Conservation (phyloP, 2,113 vertebrate species). For the Aptenodytes patagonicus region DNA sequence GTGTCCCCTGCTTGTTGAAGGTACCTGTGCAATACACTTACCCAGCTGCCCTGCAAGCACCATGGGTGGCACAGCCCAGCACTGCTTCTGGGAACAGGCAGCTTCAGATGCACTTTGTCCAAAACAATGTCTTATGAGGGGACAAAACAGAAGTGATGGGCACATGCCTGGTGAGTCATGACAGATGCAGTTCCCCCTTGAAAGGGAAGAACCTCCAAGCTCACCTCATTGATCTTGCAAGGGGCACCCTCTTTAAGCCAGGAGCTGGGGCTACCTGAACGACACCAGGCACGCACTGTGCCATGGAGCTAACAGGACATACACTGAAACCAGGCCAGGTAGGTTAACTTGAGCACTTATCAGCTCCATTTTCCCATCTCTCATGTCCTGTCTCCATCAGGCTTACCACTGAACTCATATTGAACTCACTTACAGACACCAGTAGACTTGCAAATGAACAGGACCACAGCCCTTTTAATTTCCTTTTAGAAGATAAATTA, state of each 20-base stretch:
- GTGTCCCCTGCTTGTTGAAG: neutral
- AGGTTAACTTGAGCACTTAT: neutral
- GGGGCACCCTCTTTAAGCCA: neutral
- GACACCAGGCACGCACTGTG: neutral
- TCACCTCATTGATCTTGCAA: neutral
- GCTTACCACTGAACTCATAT: neutral
- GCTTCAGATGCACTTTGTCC: neutral
- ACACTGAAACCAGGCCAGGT: neutral
- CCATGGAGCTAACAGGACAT: neutral
- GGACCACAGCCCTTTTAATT: neutral
- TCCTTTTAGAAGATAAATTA: neutral
- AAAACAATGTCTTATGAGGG: neutral
- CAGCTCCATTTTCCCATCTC: neutral
- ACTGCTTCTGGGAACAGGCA: neutral
- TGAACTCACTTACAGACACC: neutral
- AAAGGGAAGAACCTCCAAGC: neutral
- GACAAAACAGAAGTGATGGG: neutral
- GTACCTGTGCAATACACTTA: too few species aligned
- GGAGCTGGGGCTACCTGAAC: neutral
- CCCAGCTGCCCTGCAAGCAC: neutral
- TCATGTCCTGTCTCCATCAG: neutral
- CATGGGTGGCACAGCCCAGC: neutral
- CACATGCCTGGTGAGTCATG: neutral
- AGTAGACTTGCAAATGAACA: neutral
- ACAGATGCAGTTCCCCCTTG: neutral